phyloP scores from a whole-genome alignment of 2,888 invertebrate species.

The Diarsia mendica region DNA sequence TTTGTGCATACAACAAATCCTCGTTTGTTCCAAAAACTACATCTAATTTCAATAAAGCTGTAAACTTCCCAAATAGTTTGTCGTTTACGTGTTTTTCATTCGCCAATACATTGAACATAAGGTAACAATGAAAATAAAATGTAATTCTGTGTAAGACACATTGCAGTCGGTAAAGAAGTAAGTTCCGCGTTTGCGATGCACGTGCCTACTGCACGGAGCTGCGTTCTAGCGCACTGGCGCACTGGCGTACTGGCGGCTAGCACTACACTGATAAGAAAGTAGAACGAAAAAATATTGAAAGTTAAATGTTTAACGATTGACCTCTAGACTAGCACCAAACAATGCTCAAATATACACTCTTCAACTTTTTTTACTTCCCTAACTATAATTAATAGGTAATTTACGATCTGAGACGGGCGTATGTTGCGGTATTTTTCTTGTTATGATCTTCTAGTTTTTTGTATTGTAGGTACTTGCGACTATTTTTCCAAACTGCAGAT shows the following conservation, averaged over 20 bases:
- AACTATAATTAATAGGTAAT: background rate
- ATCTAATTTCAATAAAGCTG: background rate
- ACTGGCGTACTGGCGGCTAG: conserved; percentile 35
- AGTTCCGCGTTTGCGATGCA: conserved; percentile 73
- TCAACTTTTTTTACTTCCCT: background rate
- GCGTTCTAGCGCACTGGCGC: conserved; percentile 42
- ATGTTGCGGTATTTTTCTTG: background rate
- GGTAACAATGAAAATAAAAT: conserved; percentile 74
- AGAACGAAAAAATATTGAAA: background rate
- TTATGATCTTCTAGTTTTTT: background rate
- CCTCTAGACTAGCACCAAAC: background rate
- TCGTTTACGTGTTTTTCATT: conserved; percentile 20
- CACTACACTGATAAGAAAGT: background rate
- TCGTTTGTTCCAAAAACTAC: background rate
- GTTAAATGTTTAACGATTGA: background rate
- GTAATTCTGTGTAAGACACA: conserved; percentile 77
- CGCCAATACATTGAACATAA: conserved; percentile 35
- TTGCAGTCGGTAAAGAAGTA: conserved; percentile 74
- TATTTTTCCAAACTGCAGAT: background rate
- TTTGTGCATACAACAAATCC: background rate
- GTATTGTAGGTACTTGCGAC: too few relatives aligned
- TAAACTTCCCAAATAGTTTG: background rate
- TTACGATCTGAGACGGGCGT: background rate
- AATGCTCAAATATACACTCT: background rate
- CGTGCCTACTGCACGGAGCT: conserved; percentile 66